These are phyloP conservation scores for Embidobia sp. DNA, from an alignment of 2,888 invertebrate species.

Conservation along the genomic window DNA sequence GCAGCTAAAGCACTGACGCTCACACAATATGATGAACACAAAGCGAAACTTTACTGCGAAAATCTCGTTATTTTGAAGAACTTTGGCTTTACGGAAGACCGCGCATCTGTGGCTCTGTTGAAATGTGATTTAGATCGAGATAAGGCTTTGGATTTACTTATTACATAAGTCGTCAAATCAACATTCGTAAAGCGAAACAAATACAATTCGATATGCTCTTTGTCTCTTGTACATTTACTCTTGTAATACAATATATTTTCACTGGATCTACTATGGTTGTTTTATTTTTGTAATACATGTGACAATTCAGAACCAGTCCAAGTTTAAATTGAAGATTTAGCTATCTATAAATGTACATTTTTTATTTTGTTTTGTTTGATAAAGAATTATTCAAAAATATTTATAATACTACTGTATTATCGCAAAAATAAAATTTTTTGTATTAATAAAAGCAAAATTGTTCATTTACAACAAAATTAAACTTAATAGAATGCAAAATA, in stretches of 20 bases:
- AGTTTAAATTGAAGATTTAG: no score
- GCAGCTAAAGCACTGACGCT: constrained; percentile 82
- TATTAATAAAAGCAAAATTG: no score
- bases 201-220: constrained; percentile 21
- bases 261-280: neutral
- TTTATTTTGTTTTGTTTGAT: no score
- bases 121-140: constrained; percentile 92
- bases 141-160: constrained; percentile 91
- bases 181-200: no score
- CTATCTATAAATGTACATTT: no score
- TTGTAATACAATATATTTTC: constrained; percentile 51
- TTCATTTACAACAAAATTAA: no score
- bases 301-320: no score
- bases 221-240: constrained; percentile 45
- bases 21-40: constrained; percentile 80
- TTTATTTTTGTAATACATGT: neutral
- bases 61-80: constrained; percentile 88
- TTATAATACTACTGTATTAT: no score
- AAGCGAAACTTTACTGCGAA: constrained; percentile 81
- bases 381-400: no score
- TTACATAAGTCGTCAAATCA: constrained; percentile 83
- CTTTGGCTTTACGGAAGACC: constrained; percentile 90
- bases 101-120: constrained; percentile 88
- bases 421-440: no score
- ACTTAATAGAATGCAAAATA: no score